Evolutionary conservation across 1,140 invertebrate genomes (phyloP).

Genomic region (Diploscapter pachys): DNA sequence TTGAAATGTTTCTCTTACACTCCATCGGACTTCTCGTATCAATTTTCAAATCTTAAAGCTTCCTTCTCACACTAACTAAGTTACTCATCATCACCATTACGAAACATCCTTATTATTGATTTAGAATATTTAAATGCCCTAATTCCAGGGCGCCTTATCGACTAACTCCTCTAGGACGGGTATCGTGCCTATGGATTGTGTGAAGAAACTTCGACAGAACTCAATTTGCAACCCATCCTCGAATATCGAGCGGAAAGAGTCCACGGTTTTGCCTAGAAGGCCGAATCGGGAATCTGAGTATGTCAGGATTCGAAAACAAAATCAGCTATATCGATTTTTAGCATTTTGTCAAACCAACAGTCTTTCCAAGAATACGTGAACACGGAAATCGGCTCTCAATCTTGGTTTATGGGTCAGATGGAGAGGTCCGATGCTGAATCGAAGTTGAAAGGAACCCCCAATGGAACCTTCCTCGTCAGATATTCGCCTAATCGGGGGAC

Average conservation of each 20-base stretch:
- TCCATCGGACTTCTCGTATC: no score
- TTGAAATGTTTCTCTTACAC: no score
- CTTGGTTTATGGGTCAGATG: slow-evolving; percentile 40
- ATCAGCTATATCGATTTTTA: neutral
- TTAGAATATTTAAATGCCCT: no score
- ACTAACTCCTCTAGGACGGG: no score
- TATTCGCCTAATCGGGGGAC: slow-evolving; percentile 25
- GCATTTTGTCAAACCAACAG: slow-evolving; percentile 1
- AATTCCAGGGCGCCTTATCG: no score
- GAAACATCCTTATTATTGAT: no score
- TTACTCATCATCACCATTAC: no score
- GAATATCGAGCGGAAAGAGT: slow-evolving; percentile 19
- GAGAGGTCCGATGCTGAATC: slow-evolving; percentile 21
- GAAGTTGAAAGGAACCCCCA: slow-evolving; percentile 31
- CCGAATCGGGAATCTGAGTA: neutral
- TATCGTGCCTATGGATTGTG: neutral
- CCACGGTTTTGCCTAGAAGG: slow-evolving; percentile 27
- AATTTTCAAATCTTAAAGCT: no score
- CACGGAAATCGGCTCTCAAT: slow-evolving; percentile 29
- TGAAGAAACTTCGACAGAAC: neutral
- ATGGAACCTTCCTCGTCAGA: slow-evolving; percentile 41
- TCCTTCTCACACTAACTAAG: no score
- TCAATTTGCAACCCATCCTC: neutral
- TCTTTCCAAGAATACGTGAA: slow-evolving; percentile 38
- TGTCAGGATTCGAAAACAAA: no score